Percentiles rank a stretch among this genome's conserved stretches.
phyloP scores from a whole-genome alignment of 2,113 vertebrate species.

The Gnathonemus longibarbis region DNA sequence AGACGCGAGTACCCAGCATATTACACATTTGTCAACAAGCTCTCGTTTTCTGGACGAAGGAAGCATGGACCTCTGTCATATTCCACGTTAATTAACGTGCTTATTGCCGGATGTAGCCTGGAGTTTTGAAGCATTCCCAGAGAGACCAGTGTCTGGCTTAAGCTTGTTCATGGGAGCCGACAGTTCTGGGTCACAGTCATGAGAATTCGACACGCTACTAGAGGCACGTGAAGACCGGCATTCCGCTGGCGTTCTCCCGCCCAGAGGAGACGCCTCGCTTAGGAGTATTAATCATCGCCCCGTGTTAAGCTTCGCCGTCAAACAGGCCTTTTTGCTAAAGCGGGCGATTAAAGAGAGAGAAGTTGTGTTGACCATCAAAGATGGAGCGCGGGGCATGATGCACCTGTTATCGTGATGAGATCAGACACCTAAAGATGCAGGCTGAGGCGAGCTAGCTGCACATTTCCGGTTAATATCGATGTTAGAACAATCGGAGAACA shows the following conservation, averaged over 20 bases:
- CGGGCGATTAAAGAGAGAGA: not conserved
- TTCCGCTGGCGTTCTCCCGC: constrained; percentile 32
- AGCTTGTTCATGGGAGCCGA: constrained; percentile 40
- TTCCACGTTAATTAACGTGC: not conserved
- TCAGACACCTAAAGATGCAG: not conserved
- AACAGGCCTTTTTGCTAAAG: not conserved
- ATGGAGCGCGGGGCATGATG: not conserved
- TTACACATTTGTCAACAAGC: not conserved
- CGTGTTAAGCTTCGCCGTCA: not conserved
- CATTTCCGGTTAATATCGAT: not conserved
- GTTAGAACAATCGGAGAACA: not conserved
- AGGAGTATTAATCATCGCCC: not conserved
- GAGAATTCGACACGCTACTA: constrained; percentile 19
- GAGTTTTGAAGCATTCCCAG: constrained; percentile 12
- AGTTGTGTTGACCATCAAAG: not conserved
- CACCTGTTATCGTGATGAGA: not conserved
- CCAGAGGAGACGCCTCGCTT: not conserved
- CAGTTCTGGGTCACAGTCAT: constrained; percentile 53
- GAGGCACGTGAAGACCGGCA: constrained; percentile 39
- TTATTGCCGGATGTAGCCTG: not conserved
- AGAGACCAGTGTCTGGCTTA: constrained; percentile 12
- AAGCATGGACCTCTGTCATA: not conserved
- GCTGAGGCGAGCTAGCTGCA: not conserved
- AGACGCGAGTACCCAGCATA: not conserved
- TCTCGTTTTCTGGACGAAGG: not conserved